Percentiles rank a stretch among this genome's conserved stretches.
These are phyloP conservation scores for Odontothrips loti DNA, from an alignment of 2,888 invertebrate species.

Conservation along the genomic window DNA sequence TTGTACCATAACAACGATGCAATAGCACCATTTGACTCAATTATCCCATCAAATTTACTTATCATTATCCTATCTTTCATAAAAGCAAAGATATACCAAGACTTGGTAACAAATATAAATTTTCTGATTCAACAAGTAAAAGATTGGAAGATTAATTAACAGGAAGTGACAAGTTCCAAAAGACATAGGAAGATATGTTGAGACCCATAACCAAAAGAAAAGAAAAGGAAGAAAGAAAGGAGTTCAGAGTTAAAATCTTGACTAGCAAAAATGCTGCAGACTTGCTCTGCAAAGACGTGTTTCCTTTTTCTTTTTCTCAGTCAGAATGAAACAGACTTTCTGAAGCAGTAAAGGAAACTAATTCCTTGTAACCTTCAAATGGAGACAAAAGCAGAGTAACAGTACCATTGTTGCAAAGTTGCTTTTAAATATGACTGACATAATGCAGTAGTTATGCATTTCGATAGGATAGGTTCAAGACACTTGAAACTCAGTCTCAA, in stretches of 20 bases:
- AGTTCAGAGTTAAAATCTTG: not conserved
- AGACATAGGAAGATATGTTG: slow-evolving; percentile 17
- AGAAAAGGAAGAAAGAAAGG: not conserved
- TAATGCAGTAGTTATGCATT: not conserved
- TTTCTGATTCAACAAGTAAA: not conserved
- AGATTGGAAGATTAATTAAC: not conserved
- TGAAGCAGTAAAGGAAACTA: not conserved
- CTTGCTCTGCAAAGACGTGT: not conserved
- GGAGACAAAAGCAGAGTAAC: not conserved
- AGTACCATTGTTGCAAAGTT: not conserved
- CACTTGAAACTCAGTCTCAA: not conserved
- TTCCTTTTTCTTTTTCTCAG: not conserved
- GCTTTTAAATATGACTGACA: not conserved
- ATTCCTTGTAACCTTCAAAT: not conserved
- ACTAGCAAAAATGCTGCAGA: not conserved
- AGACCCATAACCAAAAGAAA: slow-evolving; percentile 4
- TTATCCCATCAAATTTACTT: slow-evolving; percentile 8
- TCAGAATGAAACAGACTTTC: not conserved
- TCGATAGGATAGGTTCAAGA: not conserved
- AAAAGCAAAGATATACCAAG: not conserved
- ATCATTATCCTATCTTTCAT: not conserved
- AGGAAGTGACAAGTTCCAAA: not conserved
- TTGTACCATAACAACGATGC: slow-evolving; percentile 15
- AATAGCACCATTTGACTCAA: slow-evolving; percentile 16
- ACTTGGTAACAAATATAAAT: slow-evolving; percentile 5